Conservation (phyloP, 1,140 invertebrate species). For the Caerostris darwini region DNA sequence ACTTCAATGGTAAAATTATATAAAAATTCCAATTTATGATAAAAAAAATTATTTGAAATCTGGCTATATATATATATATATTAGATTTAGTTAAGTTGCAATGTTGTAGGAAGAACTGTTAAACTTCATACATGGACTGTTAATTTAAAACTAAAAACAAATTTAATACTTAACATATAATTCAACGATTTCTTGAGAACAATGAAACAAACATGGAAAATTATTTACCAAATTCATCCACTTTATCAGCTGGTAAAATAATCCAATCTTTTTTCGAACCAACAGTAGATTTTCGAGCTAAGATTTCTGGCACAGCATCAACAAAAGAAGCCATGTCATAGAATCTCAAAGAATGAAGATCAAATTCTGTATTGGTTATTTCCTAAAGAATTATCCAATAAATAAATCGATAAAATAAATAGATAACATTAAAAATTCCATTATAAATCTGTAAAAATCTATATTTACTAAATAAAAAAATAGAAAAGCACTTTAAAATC, state of each 20-base stretch:
- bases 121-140: no score
- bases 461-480: background rate
- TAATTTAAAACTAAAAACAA: no score
- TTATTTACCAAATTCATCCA: constrained; percentile 15
- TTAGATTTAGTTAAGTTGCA: no score
- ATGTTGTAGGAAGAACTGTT: no score
- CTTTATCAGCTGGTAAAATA: background rate
- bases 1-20: no score
- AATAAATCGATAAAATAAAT: background rate
- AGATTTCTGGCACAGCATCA: constrained; percentile 43
- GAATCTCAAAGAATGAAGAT: constrained; percentile 34
- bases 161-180: no score
- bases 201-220: background rate
- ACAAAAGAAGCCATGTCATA: constrained; percentile 10
- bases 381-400: background rate
- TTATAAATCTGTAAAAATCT: background rate
- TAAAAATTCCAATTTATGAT: no score
- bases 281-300: background rate
- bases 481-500: no score
- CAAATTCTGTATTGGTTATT: constrained; percentile 21
- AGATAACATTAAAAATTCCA: background rate
- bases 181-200: background rate
- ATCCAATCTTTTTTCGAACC: constrained; percentile 47
- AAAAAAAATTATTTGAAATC: no score
- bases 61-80: no score